A percentile compares a stretch with the other conserved stretches of the same genome.
phyloP scores from a whole-genome alignment of 64 coral and sea anemone genomes.

The Anthopleura sola region DNA sequence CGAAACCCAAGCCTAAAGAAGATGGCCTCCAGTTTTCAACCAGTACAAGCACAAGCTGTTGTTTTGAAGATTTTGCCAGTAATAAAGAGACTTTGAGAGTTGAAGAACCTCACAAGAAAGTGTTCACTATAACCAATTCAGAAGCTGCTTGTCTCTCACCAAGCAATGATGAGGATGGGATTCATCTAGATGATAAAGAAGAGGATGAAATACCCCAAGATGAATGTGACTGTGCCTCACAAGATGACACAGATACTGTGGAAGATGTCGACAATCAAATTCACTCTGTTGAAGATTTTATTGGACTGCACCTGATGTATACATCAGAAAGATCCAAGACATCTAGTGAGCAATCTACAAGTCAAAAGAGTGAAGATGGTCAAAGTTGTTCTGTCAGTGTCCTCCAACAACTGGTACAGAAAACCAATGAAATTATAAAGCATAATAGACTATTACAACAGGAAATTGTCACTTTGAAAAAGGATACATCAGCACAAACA shows the following conservation, averaged over 20 bases:
- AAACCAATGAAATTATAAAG: conserved; percentile 5
- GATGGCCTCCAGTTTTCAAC: neutral
- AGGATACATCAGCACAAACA: neutral
- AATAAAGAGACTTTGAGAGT: neutral
- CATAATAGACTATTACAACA: neutral
- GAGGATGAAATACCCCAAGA: neutral
- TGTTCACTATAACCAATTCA: neutral
- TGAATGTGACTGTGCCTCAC: neutral
- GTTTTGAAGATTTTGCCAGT: neutral
- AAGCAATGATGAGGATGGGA: neutral
- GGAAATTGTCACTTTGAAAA: neutral
- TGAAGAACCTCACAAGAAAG: neutral
- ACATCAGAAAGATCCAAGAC: neutral
- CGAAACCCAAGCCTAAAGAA: neutral
- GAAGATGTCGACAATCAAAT: neutral
- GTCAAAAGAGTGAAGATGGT: neutral
- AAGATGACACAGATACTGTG: neutral
- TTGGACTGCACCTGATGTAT: neutral
- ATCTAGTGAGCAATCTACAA: neutral
- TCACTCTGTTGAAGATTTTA: conserved; percentile 5
- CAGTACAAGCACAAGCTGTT: neutral
- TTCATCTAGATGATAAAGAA: neutral
- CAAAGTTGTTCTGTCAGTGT: neutral
- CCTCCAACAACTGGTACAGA: neutral
- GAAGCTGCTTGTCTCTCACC: neutral